phyloP scores from a whole-genome alignment of 2,797 vertebrate species.

The Paramormyrops hopkinsi region DNA sequence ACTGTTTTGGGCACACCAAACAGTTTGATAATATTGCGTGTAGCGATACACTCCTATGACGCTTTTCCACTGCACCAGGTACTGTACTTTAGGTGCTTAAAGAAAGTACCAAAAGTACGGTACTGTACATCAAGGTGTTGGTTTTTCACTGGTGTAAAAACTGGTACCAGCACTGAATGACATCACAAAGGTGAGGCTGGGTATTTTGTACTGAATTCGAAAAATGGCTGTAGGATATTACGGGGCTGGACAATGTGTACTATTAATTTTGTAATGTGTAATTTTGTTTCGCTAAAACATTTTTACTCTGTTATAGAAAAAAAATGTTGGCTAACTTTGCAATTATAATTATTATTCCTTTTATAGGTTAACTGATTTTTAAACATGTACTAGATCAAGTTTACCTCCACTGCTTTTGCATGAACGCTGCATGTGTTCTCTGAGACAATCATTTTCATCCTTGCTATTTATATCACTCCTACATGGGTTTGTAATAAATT shows the following conservation, averaged over 20 bases:
- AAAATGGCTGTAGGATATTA: not conserved
- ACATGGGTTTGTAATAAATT: too few relatives aligned
- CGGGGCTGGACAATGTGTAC: too few relatives aligned
- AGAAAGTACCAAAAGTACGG: not conserved
- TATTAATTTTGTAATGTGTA: too few relatives aligned
- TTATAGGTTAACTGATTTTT: not conserved
- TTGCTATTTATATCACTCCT: too few relatives aligned
- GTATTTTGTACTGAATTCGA: not conserved
- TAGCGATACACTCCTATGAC: not conserved
- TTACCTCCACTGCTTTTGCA: not conserved
- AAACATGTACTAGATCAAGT: not conserved
- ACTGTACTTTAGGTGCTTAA: not conserved
- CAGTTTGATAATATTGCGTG: not conserved
- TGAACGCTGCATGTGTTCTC: not conserved
- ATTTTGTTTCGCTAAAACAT: not conserved
- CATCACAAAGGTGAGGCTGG: not conserved
- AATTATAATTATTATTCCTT: not conserved
- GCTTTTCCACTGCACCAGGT: not conserved
- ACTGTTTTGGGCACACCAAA: not conserved
- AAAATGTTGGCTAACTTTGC: not conserved
- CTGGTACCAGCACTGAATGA: not conserved
- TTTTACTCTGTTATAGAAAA: not conserved
- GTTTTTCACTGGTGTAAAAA: not conserved
- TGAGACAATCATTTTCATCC: too few relatives aligned
- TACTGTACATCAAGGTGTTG: not conserved